A percentile compares a stretch with the other conserved stretches of the same genome.
Evolutionary conservation across 2,888 invertebrate species (phyloP).

Genomic region (Therioaphis trifolii): DNA sequence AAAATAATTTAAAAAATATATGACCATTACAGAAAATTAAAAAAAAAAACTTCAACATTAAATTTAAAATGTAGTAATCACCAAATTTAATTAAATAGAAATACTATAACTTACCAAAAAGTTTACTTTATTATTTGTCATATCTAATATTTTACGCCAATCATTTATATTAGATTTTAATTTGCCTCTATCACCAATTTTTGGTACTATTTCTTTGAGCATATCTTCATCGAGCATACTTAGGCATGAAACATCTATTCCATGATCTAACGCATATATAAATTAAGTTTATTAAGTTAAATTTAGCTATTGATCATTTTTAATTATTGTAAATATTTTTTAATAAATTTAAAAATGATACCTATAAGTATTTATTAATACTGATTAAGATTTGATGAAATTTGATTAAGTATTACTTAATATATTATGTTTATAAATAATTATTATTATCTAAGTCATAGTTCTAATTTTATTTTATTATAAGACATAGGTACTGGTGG

Average conservation of each 20-base stretch:
- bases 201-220: conserved; percentile 21
- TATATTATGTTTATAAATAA: too few relatives aligned
- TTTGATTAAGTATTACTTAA: too few relatives aligned
- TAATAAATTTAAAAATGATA: too few relatives aligned
- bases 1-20: neutral
- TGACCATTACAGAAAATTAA: neutral
- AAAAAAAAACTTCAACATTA: neutral
- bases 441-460: too few relatives aligned
- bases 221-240: conserved; percentile 19
- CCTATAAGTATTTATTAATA: too few relatives aligned
- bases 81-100: neutral
- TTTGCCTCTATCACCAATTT: conserved; percentile 24
- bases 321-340: too few relatives aligned
- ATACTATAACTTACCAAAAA: neutral
- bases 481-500: too few relatives aligned
- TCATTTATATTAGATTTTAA: conserved; percentile 1
- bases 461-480: too few relatives aligned
- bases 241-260: conserved; percentile 3
- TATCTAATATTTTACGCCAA: too few relatives aligned
- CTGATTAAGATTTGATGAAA: too few relatives aligned
- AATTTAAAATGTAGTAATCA: neutral
- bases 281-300: too few relatives aligned
- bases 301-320: too few relatives aligned
- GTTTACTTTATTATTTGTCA: neutral
- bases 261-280: neutral